Evolutionary conservation across 2,797 vertebrate species (phyloP).

Genomic region (Lophius americanus): DNA sequence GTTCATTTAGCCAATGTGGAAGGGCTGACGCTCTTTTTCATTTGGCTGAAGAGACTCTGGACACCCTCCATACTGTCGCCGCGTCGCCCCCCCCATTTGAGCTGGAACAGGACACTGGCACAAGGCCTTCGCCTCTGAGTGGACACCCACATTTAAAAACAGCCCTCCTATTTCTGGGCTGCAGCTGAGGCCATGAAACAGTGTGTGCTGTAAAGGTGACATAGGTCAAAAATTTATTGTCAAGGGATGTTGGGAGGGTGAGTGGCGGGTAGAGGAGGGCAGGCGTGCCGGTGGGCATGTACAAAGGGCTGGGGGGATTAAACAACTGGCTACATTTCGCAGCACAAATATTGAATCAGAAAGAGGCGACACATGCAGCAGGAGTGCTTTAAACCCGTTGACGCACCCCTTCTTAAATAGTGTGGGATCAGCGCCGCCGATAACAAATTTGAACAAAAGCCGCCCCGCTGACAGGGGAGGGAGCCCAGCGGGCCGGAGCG

Average conservation of each 20-base stretch:
- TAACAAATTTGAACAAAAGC: constrained; percentile 80
- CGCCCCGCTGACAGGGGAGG: constrained; percentile 72
- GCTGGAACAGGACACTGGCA: constrained; percentile 63
- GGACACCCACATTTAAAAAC: constrained; percentile 71
- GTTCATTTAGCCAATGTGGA: constrained; percentile 11
- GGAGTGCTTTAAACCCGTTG: constrained; percentile 74
- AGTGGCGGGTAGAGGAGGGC: constrained; percentile 22
- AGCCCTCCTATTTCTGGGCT: constrained; percentile 73
- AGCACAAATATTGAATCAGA: constrained; percentile 76
- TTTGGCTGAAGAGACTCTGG: constrained; percentile 33
- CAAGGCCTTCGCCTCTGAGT: constrained; percentile 58
- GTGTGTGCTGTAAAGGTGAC: constrained; percentile 75
- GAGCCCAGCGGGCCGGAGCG: constrained; percentile 47
- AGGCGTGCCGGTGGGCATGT: constrained; percentile 26
- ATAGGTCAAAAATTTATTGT: constrained; percentile 75
- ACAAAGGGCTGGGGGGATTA: constrained; percentile 48
- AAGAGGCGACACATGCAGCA: constrained; percentile 71
- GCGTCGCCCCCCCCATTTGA: no score
- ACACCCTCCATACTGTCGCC: constrained; percentile 29
- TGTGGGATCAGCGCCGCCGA: constrained; percentile 71
- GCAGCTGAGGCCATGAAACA: constrained; percentile 75
- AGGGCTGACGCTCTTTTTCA: constrained; percentile 42
- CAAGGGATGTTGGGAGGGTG: constrained; percentile 30
- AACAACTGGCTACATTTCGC: constrained; percentile 74
- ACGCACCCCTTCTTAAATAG: constrained; percentile 81